Evolutionary conservation across 1,140 invertebrate genomes (phyloP).

Genomic region (Papilio glaucus): DNA sequence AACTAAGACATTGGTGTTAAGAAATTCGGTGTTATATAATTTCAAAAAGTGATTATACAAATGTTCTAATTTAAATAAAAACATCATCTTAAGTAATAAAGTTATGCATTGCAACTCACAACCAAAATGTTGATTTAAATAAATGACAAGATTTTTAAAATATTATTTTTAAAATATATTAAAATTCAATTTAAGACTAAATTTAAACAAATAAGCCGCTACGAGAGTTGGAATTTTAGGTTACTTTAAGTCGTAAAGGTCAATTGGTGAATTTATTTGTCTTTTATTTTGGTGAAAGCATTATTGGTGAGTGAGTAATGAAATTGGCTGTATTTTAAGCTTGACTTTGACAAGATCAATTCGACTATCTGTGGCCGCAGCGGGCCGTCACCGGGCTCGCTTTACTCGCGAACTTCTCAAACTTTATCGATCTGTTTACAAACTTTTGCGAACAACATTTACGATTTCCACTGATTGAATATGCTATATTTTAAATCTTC

Average conservation of each 20-base stretch:
- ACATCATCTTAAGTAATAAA: too few species aligned
- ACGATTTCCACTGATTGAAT: slow-evolving; percentile 41
- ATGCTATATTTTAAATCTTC: slow-evolving; percentile 40
- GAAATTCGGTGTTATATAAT: slow-evolving; percentile 2
- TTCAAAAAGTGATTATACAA: background rate
- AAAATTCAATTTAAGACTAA: background rate
- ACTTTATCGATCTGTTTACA: slow-evolving; percentile 76
- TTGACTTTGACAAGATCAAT: slow-evolving; percentile 39
- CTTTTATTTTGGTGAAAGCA: slow-evolving; percentile 20
- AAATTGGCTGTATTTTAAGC: slow-evolving; percentile 35
- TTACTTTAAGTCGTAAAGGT: background rate
- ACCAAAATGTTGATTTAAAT: too few species aligned
- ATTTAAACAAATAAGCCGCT: background rate
- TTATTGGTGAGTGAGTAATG: slow-evolving; percentile 13
- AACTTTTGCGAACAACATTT: slow-evolving; percentile 56
- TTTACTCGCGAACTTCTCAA: slow-evolving; percentile 46
- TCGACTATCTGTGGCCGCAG: slow-evolving; percentile 27
- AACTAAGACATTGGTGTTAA: background rate
- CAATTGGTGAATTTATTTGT: slow-evolving; percentile 25
- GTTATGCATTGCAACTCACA: too few species aligned
- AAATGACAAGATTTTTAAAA: too few species aligned
- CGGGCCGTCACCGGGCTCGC: slow-evolving; percentile 25
- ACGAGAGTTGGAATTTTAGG: slow-evolving; percentile 37
- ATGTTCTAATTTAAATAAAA: too few species aligned
- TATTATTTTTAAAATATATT: background rate